Percentiles rank a stretch among this genome's conserved stretches.
Evolutionary conservation across 2,113 vertebrate genomes (phyloP).

Genomic region (human (Homo sapiens)): DNA sequence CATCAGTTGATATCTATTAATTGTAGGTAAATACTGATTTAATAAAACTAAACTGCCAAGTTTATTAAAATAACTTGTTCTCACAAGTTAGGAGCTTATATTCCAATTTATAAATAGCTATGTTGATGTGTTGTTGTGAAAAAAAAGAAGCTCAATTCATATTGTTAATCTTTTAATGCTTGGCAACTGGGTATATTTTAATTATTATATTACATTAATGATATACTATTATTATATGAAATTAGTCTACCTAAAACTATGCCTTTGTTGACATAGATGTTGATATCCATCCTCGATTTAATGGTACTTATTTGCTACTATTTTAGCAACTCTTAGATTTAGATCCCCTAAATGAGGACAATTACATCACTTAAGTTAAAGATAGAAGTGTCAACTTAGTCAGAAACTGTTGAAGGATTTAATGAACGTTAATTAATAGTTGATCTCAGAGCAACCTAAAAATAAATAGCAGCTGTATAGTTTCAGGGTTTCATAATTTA

Average conservation of each 20-base stretch:
- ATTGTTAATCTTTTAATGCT: background rate
- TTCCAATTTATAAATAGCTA: background rate
- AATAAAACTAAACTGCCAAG: background rate
- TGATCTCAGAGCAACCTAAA: constrained; percentile 26
- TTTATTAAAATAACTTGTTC: constrained; percentile 13
- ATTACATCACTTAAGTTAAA: constrained; percentile 35
- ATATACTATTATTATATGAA: background rate
- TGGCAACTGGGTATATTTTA: background rate
- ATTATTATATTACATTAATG: background rate
- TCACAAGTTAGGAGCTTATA: constrained; percentile 18
- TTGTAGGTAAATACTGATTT: constrained; percentile 44
- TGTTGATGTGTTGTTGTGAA: background rate
- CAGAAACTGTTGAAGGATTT: constrained; percentile 10
- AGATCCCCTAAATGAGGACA: background rate
- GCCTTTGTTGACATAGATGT: background rate
- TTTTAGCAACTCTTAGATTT: constrained; percentile 41
- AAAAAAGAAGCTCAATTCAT: constrained; percentile 12
- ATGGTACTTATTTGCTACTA: constrained; percentile 19
- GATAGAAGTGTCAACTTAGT: background rate
- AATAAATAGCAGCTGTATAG: background rate
- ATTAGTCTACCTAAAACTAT: constrained; percentile 22
- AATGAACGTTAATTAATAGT: background rate
- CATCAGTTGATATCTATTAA: constrained; percentile 19
- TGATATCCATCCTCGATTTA: background rate
- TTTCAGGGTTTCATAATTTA: background rate